These are phyloP conservation scores for Setophaga coronata DNA, from an alignment of 2,113 vertebrate genomes.

Conservation along the genomic window DNA sequence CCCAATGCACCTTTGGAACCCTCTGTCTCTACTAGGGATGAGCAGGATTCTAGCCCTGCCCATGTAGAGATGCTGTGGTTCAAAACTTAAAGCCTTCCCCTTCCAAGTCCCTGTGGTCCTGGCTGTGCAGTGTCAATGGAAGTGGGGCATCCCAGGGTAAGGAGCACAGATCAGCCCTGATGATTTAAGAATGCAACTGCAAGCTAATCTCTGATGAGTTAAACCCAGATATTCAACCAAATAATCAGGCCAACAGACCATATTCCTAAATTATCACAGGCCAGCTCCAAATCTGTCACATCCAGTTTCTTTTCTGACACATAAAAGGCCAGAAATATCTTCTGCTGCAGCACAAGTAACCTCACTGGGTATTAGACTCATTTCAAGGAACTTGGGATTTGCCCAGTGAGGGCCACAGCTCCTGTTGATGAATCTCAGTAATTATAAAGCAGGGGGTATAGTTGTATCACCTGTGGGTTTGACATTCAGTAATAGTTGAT, in stretches of 20 bases:
- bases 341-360: conserved; percentile 22
- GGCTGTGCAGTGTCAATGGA: background rate
- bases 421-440: conserved; percentile 19
- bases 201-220: background rate
- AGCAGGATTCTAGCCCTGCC: background rate
- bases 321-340: conserved; percentile 48
- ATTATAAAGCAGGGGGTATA: background rate
- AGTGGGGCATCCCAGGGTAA: background rate
- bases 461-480: background rate
- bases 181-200: background rate
- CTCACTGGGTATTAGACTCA: conserved; percentile 22
- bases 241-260: conserved; percentile 52
- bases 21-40: fast-evolving
- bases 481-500: conserved; percentile 2
- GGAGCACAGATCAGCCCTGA: background rate
- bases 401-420: background rate
- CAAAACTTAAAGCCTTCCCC: background rate
- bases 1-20: background rate
- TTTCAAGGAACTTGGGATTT: conserved; percentile 27
- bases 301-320: conserved; percentile 38
- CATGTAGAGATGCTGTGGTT: background rate
- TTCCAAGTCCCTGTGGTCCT: background rate
- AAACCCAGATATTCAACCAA: conserved; percentile 10
- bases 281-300: conserved; percentile 57
- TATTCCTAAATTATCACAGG: conserved; percentile 48